These are phyloP conservation scores for Petrolisthes cinctipes DNA, from an alignment of 2,888 invertebrate genomes.

Conservation along the genomic window DNA sequence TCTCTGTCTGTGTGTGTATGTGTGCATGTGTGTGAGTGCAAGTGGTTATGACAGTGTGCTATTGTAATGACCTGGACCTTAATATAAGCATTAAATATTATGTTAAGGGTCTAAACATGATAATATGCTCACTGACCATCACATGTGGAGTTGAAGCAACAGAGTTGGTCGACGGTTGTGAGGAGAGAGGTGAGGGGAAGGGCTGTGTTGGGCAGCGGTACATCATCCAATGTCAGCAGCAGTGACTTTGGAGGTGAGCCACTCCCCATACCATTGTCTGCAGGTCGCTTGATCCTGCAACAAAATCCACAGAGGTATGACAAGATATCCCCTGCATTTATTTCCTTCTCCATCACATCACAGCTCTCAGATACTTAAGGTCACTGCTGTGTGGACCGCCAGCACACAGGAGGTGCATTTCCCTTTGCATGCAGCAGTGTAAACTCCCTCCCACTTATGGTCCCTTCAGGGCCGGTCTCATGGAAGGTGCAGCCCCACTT, in stretches of 20 bases:
- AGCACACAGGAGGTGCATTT: too few species aligned
- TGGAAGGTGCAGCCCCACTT: too few species aligned
- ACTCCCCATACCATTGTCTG: not conserved
- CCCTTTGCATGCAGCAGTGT: too few species aligned
- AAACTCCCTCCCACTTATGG: too few species aligned
- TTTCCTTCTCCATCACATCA: too few species aligned
- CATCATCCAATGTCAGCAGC: conserved; percentile 2
- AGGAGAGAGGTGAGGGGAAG: conserved; percentile 29
- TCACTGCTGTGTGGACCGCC: too few species aligned
- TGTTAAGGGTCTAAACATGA: not conserved
- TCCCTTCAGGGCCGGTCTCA: too few species aligned
- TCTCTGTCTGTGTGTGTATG: not conserved
- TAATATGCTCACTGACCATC: not conserved
- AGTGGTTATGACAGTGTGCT: not conserved
- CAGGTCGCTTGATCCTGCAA: conserved; percentile 1
- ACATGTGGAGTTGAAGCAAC: not conserved
- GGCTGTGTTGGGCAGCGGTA: conserved; percentile 15
- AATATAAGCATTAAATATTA: not conserved
- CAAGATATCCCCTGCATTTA: too few species aligned
- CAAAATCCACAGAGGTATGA: too few species aligned
- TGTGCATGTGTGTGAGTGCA: not conserved
- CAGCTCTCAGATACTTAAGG: too few species aligned
- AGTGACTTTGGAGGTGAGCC: not conserved
- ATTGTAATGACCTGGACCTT: not conserved
- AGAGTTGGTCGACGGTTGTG: not conserved